These are phyloP conservation scores for Allygus modestus DNA, from an alignment of 2,888 invertebrate genomes.

Conservation along the genomic window DNA sequence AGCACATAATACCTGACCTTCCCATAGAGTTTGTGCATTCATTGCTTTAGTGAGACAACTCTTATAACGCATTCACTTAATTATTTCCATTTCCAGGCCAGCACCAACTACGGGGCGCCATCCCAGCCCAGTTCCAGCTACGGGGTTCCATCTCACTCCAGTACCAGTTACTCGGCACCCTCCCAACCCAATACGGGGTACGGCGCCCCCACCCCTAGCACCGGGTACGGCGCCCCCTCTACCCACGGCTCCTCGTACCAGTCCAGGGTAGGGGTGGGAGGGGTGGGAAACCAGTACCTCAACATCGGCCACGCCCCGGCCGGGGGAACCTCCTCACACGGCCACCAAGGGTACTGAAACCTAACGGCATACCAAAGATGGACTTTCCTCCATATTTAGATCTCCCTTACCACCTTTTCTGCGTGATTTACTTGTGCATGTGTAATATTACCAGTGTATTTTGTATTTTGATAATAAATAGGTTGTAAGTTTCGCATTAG, in stretches of 20 bases:
- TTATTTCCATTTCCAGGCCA: background rate
- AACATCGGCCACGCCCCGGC: background rate
- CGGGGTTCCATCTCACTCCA: conserved; percentile 53
- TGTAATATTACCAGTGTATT: background rate
- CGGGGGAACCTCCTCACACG: conserved; percentile 25
- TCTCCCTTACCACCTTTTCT: background rate
- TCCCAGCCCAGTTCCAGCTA: conserved; percentile 30
- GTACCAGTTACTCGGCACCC: conserved; percentile 21
- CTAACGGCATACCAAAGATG: conserved; percentile 18
- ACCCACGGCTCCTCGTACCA: background rate
- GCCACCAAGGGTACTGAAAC: background rate
- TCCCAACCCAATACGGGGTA: background rate
- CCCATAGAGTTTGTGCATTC: too few relatives aligned
- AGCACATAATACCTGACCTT: too few relatives aligned
- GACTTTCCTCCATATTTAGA: background rate
- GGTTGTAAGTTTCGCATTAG: background rate
- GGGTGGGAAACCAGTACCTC: conserved; percentile 21
- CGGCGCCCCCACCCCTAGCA: background rate
- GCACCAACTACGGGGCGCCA: background rate
- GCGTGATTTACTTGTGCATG: background rate
- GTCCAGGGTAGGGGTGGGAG: conserved; percentile 28
- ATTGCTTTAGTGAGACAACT: too few relatives aligned
- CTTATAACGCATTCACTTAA: too few relatives aligned
- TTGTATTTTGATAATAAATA: conserved; percentile 31
- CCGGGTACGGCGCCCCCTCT: background rate